A percentile compares a stretch with the other conserved stretches of the same genome.
Conservation (phyloP, 2,113 vertebrate genomes). For the Turdus rufiventris region DNA sequence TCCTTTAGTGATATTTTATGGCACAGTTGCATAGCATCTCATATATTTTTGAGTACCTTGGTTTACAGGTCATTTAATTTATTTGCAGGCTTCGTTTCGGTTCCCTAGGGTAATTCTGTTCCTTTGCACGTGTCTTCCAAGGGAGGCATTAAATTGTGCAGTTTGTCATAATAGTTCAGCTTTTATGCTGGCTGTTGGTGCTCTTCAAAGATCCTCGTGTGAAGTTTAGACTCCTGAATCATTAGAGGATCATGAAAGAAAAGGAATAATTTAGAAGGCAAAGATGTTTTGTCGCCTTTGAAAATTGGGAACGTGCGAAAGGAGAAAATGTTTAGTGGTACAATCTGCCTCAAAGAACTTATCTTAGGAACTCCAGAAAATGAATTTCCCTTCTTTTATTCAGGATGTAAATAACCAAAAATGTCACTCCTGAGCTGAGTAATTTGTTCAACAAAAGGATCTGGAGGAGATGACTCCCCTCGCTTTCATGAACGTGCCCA, state of each 20-base stretch:
- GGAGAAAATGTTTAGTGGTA: constrained; percentile 37
- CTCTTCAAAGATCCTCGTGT: constrained; percentile 48
- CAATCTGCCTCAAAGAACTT: constrained; percentile 38
- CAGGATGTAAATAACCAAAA: constrained; percentile 57
- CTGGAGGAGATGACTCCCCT: constrained; percentile 37
- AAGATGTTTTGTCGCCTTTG: constrained; percentile 59
- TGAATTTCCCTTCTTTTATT: constrained; percentile 46
- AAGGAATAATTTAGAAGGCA: constrained; percentile 56
- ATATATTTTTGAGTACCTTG: constrained; percentile 47
- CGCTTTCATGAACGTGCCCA: constrained; percentile 12
- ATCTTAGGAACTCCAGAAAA: constrained; percentile 11
- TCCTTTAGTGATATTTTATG: neutral
- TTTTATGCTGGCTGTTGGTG: constrained; percentile 34
- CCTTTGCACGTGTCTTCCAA: constrained; percentile 14
- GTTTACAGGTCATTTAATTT: constrained; percentile 60
- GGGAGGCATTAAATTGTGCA: constrained; percentile 27
- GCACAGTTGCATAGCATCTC: constrained; percentile 12
- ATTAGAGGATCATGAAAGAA: constrained; percentile 48
- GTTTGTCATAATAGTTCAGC: constrained; percentile 59
- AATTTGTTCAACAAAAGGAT: constrained; percentile 69
- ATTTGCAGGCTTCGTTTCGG: neutral
- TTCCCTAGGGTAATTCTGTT: constrained; percentile 24
- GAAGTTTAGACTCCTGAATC: constrained; percentile 47
- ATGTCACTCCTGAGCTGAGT: constrained; percentile 62
- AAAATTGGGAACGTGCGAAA: constrained; percentile 28